These are phyloP conservation scores for Hystrix cristata DNA, from an alignment of 2,113 vertebrate genomes.

Conservation along the genomic window DNA sequence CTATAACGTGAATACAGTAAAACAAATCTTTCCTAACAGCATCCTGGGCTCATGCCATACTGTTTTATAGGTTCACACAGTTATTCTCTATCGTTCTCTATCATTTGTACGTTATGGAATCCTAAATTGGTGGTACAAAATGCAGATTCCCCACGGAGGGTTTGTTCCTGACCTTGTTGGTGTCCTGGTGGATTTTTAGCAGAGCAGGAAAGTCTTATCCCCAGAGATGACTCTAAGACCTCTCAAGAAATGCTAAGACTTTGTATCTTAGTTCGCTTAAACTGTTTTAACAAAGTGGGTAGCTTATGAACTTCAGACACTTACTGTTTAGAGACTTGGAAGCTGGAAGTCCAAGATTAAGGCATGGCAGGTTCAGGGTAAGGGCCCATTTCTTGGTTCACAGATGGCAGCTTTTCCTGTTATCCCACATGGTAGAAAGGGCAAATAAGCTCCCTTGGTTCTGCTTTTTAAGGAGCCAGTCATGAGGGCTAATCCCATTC, in stretches of 20 bases:
- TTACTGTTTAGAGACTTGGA: background rate
- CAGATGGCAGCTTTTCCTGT: background rate
- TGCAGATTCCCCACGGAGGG: background rate
- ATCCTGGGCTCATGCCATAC: background rate
- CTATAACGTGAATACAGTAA: background rate
- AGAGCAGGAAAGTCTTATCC: conserved; percentile 2
- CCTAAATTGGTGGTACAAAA: conserved; percentile 31
- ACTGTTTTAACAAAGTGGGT: background rate
- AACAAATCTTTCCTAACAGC: background rate
- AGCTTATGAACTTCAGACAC: background rate
- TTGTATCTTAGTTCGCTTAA: background rate
- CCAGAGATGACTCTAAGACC: background rate
- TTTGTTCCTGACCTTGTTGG: conserved; percentile 11
- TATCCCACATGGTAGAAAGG: background rate
- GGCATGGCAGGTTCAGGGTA: background rate
- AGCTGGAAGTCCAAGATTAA: background rate
- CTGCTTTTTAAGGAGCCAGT: background rate
- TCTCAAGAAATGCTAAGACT: background rate
- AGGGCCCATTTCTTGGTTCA: background rate
- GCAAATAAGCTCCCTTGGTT: background rate
- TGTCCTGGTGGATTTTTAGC: conserved; percentile 15
- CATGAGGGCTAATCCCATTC: background rate
- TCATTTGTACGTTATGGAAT: background rate
- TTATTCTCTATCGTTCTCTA: background rate
- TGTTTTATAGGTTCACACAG: background rate